Evolutionary conservation across 2,113 vertebrate genomes (phyloP), one percentile per base, ranked within the genome.

Genomic region (Canis aureus): DNA sequence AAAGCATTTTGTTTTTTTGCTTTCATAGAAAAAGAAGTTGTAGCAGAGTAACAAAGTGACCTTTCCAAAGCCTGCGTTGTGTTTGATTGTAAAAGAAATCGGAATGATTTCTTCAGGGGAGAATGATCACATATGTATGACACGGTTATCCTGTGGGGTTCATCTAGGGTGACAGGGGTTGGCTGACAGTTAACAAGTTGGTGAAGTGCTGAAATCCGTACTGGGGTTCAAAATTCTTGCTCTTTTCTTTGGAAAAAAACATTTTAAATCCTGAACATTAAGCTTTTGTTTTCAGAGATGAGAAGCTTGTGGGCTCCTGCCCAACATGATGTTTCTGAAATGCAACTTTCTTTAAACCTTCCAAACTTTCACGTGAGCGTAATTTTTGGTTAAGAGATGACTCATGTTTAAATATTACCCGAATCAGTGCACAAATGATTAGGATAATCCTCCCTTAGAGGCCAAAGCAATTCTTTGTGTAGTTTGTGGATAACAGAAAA

Each of bases 61-160:
- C 95, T 97, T 96, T 98, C 98, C 98, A 94, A 98, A 98, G 87
- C 91, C 97, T 98, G 98, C 98, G 98, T 97, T 92, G 55, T 95
- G 67, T 67, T 90, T 96, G 82, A 96, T 85, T 73, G 94, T 92
- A 93, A 92, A 96, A 97, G 94, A 95, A 97, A 97, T 57, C 87
- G 93, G 1, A 32, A 57, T 76, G 73, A 76, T 16, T 98, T 71
- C 88, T 96, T 97, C 97, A 43, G 81, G 89, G 49, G 80, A 55
- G 86, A 43, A n/a, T 1, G 55, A 93, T 89, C 89, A 96, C 0
- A 19, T 10, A 12, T 87, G 64, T 13, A 87, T 80, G 73, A 66
- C 49, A 87, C 97, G 96, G 93, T n/a, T 59, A 88, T 96, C 89
- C 92, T 38, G 78, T 66, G 59, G 8, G 25, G 95, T 93, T 89